Percentiles rank a stretch among this genome's conserved stretches.
phyloP scores from a whole-genome alignment of 2,888 invertebrate genomes.

The Drosophila subquinaria region DNA sequence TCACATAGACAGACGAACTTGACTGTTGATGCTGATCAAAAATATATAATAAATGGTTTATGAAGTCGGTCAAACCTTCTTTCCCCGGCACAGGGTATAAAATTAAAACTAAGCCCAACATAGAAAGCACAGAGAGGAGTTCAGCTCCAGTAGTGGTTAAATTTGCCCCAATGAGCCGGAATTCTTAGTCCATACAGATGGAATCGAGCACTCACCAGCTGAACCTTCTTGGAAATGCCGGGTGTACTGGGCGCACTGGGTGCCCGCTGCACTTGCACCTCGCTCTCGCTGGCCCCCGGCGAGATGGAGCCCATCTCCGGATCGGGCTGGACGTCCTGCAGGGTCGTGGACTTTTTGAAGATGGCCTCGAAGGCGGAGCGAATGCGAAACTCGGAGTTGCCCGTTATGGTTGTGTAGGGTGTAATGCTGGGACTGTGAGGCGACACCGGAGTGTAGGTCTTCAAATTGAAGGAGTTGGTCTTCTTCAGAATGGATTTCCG shows the following conservation, averaged over 20 bases:
- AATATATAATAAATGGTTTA: too few relatives aligned
- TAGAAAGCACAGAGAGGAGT: slow-evolving; percentile 23
- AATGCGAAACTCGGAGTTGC: slow-evolving; percentile 94
- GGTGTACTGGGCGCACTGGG: slow-evolving; percentile 87
- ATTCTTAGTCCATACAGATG: too few relatives aligned
- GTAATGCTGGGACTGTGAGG: slow-evolving; percentile 87
- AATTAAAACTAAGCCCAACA: slow-evolving; percentile 12
- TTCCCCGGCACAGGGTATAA: not conserved
- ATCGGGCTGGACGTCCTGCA: slow-evolving; percentile 93
- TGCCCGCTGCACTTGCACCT: slow-evolving; percentile 82
- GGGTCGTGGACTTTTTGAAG: slow-evolving; percentile 93
- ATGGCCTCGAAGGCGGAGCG: slow-evolving; percentile 96
- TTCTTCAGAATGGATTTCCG: slow-evolving; percentile 97
- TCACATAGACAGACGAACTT: not conserved
- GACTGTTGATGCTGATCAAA: not conserved
- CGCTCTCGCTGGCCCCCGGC: slow-evolving; percentile 84
- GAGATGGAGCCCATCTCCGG: slow-evolving; percentile 87
- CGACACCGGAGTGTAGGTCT: slow-evolving; percentile 87
- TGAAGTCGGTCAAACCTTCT: not conserved
- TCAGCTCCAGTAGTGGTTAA: slow-evolving; percentile 28
- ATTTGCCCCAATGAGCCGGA: not conserved
- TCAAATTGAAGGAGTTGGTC: slow-evolving; percentile 94
- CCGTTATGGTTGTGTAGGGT: slow-evolving; percentile 94
- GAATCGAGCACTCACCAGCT: slow-evolving; percentile 88
- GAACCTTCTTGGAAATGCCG: slow-evolving; percentile 94